Evolutionary conservation across 2,113 vertebrate species (phyloP).

Genomic region (Pimephales promelas): DNA sequence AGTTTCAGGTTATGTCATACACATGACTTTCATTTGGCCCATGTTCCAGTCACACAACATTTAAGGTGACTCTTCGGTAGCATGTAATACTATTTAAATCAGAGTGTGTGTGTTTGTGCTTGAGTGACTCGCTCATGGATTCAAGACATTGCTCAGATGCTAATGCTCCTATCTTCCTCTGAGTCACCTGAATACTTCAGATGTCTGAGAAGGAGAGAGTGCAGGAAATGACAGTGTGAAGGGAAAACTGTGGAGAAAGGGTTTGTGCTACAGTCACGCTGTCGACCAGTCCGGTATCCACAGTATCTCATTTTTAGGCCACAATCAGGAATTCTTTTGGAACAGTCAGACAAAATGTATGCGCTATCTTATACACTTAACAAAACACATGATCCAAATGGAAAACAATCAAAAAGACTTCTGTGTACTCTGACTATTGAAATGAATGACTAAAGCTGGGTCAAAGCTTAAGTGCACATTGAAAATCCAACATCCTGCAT

Average conservation of each 20-base stretch:
- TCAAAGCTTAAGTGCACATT: neutral
- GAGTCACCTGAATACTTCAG: conserved; percentile 10
- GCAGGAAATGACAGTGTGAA: conserved; percentile 27
- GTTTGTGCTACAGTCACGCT: neutral
- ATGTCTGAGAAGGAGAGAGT: neutral
- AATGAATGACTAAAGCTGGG: too few species aligned
- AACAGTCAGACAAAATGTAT: neutral
- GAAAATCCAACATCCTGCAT: neutral
- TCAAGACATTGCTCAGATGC: conserved; percentile 37
- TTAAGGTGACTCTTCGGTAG: neutral
- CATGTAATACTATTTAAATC: neutral
- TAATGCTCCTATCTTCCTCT: conserved; percentile 3
- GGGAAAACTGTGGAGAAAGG: neutral
- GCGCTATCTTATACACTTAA: neutral
- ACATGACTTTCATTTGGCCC: neutral
- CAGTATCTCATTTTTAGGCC: neutral
- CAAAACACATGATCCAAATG: too few species aligned
- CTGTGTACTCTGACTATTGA: neutral
- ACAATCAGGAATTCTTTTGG: neutral
- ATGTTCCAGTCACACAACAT: neutral
- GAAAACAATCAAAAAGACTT: neutral
- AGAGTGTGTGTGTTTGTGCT: neutral
- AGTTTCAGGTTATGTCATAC: neutral
- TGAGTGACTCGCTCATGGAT: neutral
- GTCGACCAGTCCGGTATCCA: neutral